Evolutionary conservation across 2,888 invertebrate species (phyloP), one percentile per base, ranked within the genome.

Genomic region (Plagodis dolabraria): DNA sequence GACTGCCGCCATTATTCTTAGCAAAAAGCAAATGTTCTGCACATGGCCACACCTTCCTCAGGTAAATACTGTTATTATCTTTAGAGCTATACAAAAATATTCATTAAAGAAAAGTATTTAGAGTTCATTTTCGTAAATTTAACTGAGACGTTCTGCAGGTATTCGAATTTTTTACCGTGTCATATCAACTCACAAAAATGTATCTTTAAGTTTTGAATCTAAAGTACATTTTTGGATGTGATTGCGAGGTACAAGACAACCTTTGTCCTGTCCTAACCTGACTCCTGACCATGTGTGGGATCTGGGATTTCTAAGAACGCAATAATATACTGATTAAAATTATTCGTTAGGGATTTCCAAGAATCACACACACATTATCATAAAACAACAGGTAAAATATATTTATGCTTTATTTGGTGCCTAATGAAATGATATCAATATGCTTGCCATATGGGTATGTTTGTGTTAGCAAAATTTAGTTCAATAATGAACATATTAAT

Each of bases 41-140:
- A 78, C 70, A 75, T 80, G 80, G 76, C 78, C 74, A 75, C 79
- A 79, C 80, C 79, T 80, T 74, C 67, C 69, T 63, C 81, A 80
- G 80, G 80, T 80, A 80, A 77, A 54, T 53, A 62, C 64, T 55
- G 46, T 64, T 47, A 67, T 70, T 65, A 72, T 66, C 66, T 68
- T 8, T 5, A 5, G 7, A 47, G 22, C 22, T 53, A 56, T 5
- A 6, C 43, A 6, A 67, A 33, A 51, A 22, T 44, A 22, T 40
- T 47, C 51, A 33, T 47, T 65, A 61, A 44, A 8, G 8, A 9
- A 9, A 38, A 1, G 9, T 1, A 1, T 7, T 40, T 10, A 40
- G 40, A 40, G 10, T 8, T 10, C 5, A 40, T 10, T 40, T 10
- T 36, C 0, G 36, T 36, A 36, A 7, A 36, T 36, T 36, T 36